These are phyloP conservation scores for Symphodus melops DNA, from an alignment of 2,113 vertebrate genomes.

Conservation along the genomic window DNA sequence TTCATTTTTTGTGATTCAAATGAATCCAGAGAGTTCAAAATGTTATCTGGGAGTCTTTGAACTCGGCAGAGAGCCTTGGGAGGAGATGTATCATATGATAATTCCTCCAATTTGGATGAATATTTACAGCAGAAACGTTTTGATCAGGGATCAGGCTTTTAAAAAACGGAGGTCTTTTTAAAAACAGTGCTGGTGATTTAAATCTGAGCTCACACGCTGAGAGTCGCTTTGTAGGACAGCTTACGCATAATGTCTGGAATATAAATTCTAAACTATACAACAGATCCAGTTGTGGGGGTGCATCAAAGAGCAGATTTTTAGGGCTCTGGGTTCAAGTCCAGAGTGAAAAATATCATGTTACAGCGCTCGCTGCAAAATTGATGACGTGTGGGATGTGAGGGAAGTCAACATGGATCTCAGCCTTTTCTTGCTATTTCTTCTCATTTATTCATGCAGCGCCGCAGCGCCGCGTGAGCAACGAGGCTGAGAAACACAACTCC, in stretches of 20 bases:
- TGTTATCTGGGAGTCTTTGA: slow-evolving; percentile 27
- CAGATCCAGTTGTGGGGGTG: neutral
- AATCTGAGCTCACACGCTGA: slow-evolving; percentile 1
- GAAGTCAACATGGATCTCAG: slow-evolving; percentile 24
- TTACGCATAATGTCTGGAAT: slow-evolving; percentile 29
- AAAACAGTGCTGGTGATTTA: slow-evolving; percentile 14
- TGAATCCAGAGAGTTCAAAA: slow-evolving; percentile 35
- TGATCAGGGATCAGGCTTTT: slow-evolving; percentile 35
- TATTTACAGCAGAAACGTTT: slow-evolving; percentile 26
- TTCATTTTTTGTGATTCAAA: slow-evolving; percentile 44
- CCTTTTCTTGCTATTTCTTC: slow-evolving; percentile 9
- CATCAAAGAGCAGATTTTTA: slow-evolving; percentile 39
- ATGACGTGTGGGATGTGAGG: slow-evolving; percentile 43
- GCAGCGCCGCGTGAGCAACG: slow-evolving; percentile 12
- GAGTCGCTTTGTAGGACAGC: neutral
- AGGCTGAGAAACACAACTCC: neutral
- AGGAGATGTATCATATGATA: slow-evolving; percentile 24
- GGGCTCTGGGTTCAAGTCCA: slow-evolving; percentile 43
- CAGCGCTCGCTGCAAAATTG: slow-evolving; percentile 43
- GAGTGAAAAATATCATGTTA: slow-evolving; percentile 50
- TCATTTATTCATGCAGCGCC: slow-evolving; percentile 26
- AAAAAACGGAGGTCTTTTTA: slow-evolving; percentile 4
- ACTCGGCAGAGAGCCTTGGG: slow-evolving; percentile 17
- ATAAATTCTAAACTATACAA: slow-evolving; percentile 46
- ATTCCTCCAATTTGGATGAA: slow-evolving; percentile 17